Conservation (phyloP, 2,113 vertebrate species). For the Brevimyrus niger region DNA sequence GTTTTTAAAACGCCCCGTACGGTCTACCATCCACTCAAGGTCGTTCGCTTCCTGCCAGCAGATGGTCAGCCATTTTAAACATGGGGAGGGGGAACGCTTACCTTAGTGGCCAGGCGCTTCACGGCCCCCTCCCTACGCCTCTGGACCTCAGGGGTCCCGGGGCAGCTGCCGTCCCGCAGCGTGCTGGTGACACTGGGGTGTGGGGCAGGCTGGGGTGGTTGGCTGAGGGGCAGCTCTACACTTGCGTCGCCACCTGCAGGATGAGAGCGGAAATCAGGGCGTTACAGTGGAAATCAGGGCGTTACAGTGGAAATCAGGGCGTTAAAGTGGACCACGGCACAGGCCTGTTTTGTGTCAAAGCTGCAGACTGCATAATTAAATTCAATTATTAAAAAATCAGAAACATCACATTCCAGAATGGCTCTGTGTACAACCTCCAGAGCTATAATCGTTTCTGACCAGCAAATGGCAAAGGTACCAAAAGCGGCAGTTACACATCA, state of each 20-base stretch:
- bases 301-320: background rate
- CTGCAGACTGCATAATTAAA: background rate
- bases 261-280: constrained; percentile 1
- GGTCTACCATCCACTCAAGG: background rate
- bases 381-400: background rate
- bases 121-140: constrained; percentile 67
- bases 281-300: background rate
- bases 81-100: constrained; percentile 35
- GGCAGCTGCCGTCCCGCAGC: constrained; percentile 48
- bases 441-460: background rate
- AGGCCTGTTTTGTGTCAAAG: background rate
- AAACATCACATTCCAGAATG: background rate
- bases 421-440: background rate
- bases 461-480: background rate
- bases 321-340: background rate
- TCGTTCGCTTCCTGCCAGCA: background rate
- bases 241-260: constrained; percentile 58
- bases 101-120: constrained; percentile 82
- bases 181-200: constrained; percentile 51
- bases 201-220: constrained; percentile 60
- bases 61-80: background rate
- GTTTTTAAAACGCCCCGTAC: background rate
- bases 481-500: background rate
- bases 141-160: constrained; percentile 64
- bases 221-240: constrained; percentile 76